These are phyloP conservation scores for Hermodice carunculata DNA, from an alignment of 2,888 invertebrate species.

Conservation along the genomic window DNA sequence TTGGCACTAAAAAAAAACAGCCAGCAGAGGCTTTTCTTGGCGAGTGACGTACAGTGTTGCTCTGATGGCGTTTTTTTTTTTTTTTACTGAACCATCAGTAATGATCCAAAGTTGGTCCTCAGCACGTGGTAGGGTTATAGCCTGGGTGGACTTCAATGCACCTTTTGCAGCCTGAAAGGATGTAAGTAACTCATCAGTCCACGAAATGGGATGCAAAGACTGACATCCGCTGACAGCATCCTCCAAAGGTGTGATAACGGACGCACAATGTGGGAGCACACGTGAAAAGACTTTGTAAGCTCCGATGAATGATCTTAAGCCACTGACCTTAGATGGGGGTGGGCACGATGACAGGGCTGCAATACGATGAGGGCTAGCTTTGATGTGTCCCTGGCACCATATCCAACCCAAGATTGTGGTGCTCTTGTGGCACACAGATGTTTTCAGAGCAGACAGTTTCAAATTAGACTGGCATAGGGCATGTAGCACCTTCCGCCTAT, in stretches of 20 bases:
- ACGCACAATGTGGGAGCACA: not conserved
- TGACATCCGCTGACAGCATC: not conserved
- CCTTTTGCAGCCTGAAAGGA: not conserved
- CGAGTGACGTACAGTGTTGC: not conserved
- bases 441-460: slow-evolving; percentile 35
- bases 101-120: slow-evolving; percentile 39
- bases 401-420: slow-evolving; percentile 39
- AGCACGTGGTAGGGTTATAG: slow-evolving; percentile 21
- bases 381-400: slow-evolving; percentile 37
- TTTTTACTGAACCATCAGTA: too few relatives aligned
- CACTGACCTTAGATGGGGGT: slow-evolving; percentile 33
- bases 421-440: slow-evolving; percentile 27
- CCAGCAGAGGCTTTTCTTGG: not conserved
- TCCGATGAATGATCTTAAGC: not conserved
- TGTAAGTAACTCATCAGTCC: not conserved
- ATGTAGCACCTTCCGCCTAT: slow-evolving; percentile 29
- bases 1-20: slow-evolving; percentile 1
- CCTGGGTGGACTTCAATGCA: not conserved
- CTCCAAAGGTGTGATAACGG: not conserved
- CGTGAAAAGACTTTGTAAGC: too few relatives aligned
- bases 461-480: slow-evolving; percentile 21
- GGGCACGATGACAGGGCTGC: slow-evolving; percentile 27
- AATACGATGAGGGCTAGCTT: slow-evolving; percentile 37
- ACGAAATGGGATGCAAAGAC: not conserved
- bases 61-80: too few relatives aligned